A percentile compares a stretch with the other conserved stretches of the same genome.
Evolutionary conservation across 2,888 invertebrate species (phyloP).

Genomic region (Acanthosepion lycidas): DNA sequence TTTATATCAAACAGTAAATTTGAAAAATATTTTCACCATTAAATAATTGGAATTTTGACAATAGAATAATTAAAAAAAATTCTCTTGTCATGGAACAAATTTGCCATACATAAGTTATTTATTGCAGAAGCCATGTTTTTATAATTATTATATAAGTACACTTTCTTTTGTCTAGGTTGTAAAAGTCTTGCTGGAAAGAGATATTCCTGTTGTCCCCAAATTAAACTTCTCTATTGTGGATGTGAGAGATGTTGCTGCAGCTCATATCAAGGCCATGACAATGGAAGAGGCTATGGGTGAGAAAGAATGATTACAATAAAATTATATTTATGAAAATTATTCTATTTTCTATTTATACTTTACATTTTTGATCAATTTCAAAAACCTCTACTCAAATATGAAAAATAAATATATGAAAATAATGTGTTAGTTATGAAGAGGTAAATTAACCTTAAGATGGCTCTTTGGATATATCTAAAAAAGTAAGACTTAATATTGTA

Average conservation of each 20-base stretch:
- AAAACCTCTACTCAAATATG: not conserved
- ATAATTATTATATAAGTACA: not conserved
- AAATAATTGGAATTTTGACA: too few species aligned
- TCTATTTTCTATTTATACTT: not conserved
- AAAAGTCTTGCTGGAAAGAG: constrained; percentile 70
- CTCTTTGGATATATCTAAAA: not conserved
- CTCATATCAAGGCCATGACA: constrained; percentile 77
- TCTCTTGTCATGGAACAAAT: too few species aligned
- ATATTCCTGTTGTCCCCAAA: constrained; percentile 74
- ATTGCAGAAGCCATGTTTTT: not conserved
- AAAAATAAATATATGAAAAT: not conserved
- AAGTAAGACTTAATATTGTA: not conserved
- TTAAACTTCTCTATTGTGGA: constrained; percentile 76
- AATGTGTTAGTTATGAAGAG: too few species aligned
- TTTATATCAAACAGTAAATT: too few species aligned
- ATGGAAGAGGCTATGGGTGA: constrained; percentile 75
- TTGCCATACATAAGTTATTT: not conserved
- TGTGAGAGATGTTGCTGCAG: constrained; percentile 77
- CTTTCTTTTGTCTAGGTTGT: constrained; percentile 60
- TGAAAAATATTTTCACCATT: too few species aligned
- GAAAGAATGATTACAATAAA: not conserved
- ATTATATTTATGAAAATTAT: not conserved
- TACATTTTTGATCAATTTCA: not conserved
- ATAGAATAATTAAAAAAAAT: too few species aligned
- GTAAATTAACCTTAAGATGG: not conserved